Base-by-base conservation (phyloP, 2,797 vertebrate species). In the Cossypha heuglini region DNA sequence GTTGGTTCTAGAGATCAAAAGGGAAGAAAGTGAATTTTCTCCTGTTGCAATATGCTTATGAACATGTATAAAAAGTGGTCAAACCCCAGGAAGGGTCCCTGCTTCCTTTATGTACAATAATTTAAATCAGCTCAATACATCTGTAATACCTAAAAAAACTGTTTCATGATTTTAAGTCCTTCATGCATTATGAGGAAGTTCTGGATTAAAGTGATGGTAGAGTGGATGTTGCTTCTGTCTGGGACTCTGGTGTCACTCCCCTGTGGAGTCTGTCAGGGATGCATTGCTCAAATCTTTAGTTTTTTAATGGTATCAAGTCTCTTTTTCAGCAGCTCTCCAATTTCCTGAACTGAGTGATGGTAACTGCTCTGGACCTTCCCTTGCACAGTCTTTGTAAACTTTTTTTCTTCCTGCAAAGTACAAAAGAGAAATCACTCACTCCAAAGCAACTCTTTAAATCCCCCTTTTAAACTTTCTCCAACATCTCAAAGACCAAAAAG, bases 351-450 rank as follows among this genome's bases (percentile, higher is more conserved):
- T 5, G 99, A 99, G 86, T 98, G 99, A 93, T 99, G 98, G 97
- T 99, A 99, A 97, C 99, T 99, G 98, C 97, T 99, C 97, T 99
- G 99, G 88, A 99, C 98, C 95, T 99, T 99, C 90, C 98, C 99
- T 98, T 99, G 98, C 79, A 98, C 99, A 92, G 98, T 98, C 98
- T 98, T 98, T 94, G 98, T 98, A 97, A 99, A 99, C 94, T 97
- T 98, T 89, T 93, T 98, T 96, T 99, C 99, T 93, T 98, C 99
- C 99, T 99, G 97, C 25, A 95, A 97, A 96, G 74, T 14, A 37
- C 54, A 96, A 83, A 96, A 71, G 87, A 94, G 51, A 92, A 94
- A 57, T 63, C 15, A 96, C 40, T 94, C 19, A 75, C 43, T 54
- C 48, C 72, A 59, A 31, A 72, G 66, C 19, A 42, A 51, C 5